Base-by-base conservation (phyloP, 2,797 vertebrate species). In the Sebastes cheni region DNA sequence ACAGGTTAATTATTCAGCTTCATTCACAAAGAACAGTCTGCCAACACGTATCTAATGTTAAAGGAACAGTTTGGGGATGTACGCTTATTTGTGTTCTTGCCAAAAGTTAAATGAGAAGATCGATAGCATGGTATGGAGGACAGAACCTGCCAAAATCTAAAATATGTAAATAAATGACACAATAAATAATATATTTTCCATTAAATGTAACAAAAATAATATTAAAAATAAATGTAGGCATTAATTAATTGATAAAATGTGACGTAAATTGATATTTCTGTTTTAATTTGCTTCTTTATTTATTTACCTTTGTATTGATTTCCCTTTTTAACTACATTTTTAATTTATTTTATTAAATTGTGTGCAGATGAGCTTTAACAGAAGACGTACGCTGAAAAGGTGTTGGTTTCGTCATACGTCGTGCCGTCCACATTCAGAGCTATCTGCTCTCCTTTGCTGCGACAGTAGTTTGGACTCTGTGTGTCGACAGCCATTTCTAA, bases 361-460 rank as follows among this genome's bases (percentile, higher is more conserved):
- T 39, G 42, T 20, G 23, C 39, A 65, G 34, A 11, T 18, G 36
- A 66, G 27, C 4, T 67, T 62, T 20, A 11, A 36, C 4, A 30
- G 27, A 0, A 16, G 5, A 96, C 97, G 59, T 95, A 99, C 99
- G 92, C 91, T 70, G 97, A 97, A 79, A 97, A 99, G 0, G 97
- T 98, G 94, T 91, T 99, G 54, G 94, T 96, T 86, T 99, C 98
- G 1, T 99, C 98, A 0, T 94, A 91, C 2, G 94, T 89, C 0
- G 97, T 94, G 13, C 99, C 98, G 0, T 99, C 99, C 72, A 99
- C 99, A 0, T 99, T 99, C 79, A 99, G 94, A 0, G 99, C 98
- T 0, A 99, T 99, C 92, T 99, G 99, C 77, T 99, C 98, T 78
- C 99, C 99, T 94, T 99, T 99, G 91, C 99, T 99, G 87, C 97